Conservation (phyloP, 2,888 invertebrate genomes). For the Poecilobothrus nobilitatus region DNA sequence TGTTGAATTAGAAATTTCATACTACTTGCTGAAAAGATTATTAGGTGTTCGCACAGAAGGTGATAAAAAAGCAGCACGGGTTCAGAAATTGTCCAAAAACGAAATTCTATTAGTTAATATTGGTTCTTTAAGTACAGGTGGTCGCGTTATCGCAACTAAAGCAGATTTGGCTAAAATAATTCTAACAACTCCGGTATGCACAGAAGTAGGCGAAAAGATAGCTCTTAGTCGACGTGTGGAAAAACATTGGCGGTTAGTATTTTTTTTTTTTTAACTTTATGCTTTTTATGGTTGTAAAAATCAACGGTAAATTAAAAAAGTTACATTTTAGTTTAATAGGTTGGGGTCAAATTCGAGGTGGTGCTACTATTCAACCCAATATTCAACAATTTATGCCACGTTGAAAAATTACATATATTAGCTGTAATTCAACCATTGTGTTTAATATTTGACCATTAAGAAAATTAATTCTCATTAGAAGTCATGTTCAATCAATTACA, state of each 20-base stretch:
- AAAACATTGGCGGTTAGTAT: slow-evolving; percentile 91
- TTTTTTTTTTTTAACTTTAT: no score
- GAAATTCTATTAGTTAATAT: slow-evolving; percentile 97
- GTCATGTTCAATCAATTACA: no score
- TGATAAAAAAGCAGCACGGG: slow-evolving; percentile 97
- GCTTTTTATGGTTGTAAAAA: no score
- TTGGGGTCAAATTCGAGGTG: slow-evolving; percentile 98
- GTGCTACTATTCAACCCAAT: slow-evolving; percentile 84
- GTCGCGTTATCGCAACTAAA: slow-evolving; percentile 86
- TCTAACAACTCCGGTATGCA: slow-evolving; percentile 95
- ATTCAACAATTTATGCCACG: slow-evolving; percentile 20
- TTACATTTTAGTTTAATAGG: slow-evolving; percentile 76
- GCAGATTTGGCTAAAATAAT: slow-evolving; percentile 96
- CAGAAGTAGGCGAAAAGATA: slow-evolving; percentile 97
- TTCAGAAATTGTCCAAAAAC: slow-evolving; percentile 80
- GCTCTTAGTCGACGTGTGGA: slow-evolving; percentile 98
- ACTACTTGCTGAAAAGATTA: slow-evolving; percentile 88
- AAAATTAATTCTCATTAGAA: no score
- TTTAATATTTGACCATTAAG: no score
- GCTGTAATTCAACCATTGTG: no score
- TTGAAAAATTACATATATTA: no score
- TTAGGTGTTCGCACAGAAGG: slow-evolving; percentile 97
- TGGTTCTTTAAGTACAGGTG: slow-evolving; percentile 96
- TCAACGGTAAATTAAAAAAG: neutral
- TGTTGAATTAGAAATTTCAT: slow-evolving; percentile 96